Conservation (phyloP, 2,113 vertebrate species). For the Centropus unirufus region DNA sequence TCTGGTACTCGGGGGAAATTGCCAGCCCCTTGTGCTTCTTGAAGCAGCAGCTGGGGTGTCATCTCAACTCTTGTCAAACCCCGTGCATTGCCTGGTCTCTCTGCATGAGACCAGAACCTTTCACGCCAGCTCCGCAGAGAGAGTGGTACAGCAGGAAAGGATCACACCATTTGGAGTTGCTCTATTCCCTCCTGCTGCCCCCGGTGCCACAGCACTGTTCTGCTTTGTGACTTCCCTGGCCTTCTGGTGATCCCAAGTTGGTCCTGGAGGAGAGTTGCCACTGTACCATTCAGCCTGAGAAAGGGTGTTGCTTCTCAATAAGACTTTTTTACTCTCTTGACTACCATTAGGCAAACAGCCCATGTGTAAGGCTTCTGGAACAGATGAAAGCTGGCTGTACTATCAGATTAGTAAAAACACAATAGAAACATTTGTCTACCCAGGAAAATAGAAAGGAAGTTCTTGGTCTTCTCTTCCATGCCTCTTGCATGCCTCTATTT, state of each 20-base stretch:
- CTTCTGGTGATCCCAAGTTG: background rate
- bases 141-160: background rate
- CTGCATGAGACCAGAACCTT: background rate
- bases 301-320: background rate
- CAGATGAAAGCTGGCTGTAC: background rate
- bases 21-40: background rate
- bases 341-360: background rate
- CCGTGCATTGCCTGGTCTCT: fast-evolving
- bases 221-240: background rate
- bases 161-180: background rate
- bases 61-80: background rate
- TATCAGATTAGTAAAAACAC: background rate
- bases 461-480: background rate
- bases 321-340: background rate
- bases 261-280: background rate
- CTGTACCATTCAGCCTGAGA: background rate
- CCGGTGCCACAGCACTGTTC: background rate
- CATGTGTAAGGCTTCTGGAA: fast-evolving
- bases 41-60: background rate
- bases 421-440: background rate
- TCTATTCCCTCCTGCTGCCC: background rate
- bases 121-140: background rate
- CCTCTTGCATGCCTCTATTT: background rate
- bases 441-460: background rate
- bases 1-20: background rate